Conservation (phyloP, 2,797 vertebrate genomes). For the Molothrus ater region DNA sequence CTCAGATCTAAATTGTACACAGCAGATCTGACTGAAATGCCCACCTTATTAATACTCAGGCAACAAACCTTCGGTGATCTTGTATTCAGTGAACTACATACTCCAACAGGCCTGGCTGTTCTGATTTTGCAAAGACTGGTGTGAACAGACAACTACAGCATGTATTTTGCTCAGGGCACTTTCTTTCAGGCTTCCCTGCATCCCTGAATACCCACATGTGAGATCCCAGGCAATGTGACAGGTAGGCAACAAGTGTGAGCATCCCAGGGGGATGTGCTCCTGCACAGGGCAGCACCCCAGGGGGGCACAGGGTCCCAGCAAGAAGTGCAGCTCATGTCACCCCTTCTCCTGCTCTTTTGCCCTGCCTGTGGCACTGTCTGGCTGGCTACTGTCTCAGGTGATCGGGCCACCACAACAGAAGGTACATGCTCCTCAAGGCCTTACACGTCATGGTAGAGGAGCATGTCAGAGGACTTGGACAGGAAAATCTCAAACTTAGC, state of each 20-base stretch:
- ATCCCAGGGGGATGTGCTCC: not conserved
- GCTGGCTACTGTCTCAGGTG: rapidly evolving
- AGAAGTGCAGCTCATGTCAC: rapidly evolving
- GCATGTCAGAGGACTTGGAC: not conserved
- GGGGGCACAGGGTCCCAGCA: not conserved
- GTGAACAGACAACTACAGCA: not conserved
- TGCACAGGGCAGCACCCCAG: not conserved
- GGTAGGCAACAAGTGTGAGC: not conserved
- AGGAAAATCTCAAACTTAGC: not conserved
- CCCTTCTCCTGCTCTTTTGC: not conserved
- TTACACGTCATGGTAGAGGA: not conserved
- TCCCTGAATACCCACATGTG: not conserved
- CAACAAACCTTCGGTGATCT: not conserved
- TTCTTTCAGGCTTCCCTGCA: not conserved
- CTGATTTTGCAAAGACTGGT: not conserved
- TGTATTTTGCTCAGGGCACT: not conserved
- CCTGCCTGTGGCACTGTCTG: not conserved
- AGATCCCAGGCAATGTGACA: not conserved
- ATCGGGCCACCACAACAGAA: not conserved
- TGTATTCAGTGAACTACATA: not conserved
- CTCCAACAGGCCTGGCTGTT: rapidly evolving
- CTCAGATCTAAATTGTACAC: not conserved
- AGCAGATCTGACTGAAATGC: not conserved
- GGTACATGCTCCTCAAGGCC: not conserved
- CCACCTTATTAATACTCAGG: not conserved